These are phyloP conservation scores for Brenthis hecate DNA, from an alignment of 2,888 invertebrate species.

Conservation along the genomic window DNA sequence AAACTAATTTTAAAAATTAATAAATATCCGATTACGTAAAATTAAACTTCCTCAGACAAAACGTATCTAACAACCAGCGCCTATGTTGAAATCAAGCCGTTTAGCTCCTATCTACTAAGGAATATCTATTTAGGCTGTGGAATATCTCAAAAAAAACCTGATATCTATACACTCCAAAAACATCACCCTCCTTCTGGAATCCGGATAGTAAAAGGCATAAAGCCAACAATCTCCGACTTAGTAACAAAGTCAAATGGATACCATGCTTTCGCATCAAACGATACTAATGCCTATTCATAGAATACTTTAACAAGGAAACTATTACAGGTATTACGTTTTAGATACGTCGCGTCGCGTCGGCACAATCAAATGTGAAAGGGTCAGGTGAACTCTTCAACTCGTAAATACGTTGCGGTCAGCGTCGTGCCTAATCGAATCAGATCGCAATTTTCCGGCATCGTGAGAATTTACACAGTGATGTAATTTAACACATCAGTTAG, in stretches of 20 bases:
- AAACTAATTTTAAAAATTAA: too few species aligned
- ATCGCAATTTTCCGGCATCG: slow-evolving; percentile 26
- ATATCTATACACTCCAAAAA: too few species aligned
- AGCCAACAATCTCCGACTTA: neutral
- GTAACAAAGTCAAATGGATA: neutral
- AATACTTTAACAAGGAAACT: slow-evolving; percentile 5
- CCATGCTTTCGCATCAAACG: neutral
- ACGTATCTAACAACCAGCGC: too few species aligned
- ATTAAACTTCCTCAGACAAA: too few species aligned
- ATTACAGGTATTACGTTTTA: slow-evolving; percentile 20
- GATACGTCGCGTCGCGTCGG: slow-evolving; percentile 11
- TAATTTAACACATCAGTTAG: neutral
- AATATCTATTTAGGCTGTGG: too few species aligned
- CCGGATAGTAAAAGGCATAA: neutral
- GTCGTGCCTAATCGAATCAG: slow-evolving; percentile 23
- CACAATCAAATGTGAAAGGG: slow-evolving; percentile 26
- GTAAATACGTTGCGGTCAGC: slow-evolving; percentile 16
- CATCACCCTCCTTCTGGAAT: too few species aligned
- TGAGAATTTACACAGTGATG: slow-evolving; percentile 19
- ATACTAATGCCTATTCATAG: slow-evolving; percentile 12
- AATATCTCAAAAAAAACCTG: too few species aligned
- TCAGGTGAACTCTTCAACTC: slow-evolving; percentile 15
- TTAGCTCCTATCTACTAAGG: too few species aligned
- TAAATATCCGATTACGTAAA: too few species aligned
- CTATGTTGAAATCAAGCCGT: too few species aligned